Evolutionary conservation across 2,888 invertebrate species (phyloP).

Genomic region (Cheilosia vulpina): DNA sequence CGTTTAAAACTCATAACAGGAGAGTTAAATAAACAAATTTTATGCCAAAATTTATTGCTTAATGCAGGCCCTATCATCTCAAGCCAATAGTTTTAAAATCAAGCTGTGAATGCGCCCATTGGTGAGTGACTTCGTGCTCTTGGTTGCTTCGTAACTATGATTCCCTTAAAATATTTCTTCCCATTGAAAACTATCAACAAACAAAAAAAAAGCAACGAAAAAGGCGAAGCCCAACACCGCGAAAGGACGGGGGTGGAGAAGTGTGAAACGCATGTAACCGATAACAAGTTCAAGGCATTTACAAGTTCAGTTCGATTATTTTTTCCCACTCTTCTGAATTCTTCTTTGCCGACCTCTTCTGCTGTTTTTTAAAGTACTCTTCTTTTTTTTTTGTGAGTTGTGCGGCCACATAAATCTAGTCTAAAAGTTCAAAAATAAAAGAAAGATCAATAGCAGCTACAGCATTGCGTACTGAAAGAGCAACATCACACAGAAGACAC

Average conservation of each 20-base stretch:
- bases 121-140: too few relatives aligned
- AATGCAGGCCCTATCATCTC: not conserved
- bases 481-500: not conserved
- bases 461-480: slow-evolving; percentile 29
- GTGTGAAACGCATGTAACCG: slow-evolving; percentile 10
- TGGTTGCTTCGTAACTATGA: too few relatives aligned
- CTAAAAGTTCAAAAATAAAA: slow-evolving; percentile 25
- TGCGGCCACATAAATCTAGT: slow-evolving; percentile 35
- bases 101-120: not conserved
- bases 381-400: not conserved
- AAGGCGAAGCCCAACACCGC: not conserved
- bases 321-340: slow-evolving; percentile 3
- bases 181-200: not conserved
- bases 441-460: slow-evolving; percentile 17
- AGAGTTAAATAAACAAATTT: too few relatives aligned
- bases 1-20: too few relatives aligned
- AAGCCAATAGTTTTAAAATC: not conserved
- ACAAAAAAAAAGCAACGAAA: not conserved
- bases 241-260: not conserved
- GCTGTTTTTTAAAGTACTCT: not conserved
- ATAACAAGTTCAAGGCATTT: slow-evolving; percentile 54
- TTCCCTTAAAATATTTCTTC: not conserved
- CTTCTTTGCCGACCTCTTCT: not conserved
- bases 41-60: too few relatives aligned
- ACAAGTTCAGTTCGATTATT: slow-evolving; percentile 36